Percentiles rank a stretch among this genome's conserved stretches.
Conservation (phyloP, 2,113 vertebrate genomes). For the Romanogobio albipinnatus region DNA sequence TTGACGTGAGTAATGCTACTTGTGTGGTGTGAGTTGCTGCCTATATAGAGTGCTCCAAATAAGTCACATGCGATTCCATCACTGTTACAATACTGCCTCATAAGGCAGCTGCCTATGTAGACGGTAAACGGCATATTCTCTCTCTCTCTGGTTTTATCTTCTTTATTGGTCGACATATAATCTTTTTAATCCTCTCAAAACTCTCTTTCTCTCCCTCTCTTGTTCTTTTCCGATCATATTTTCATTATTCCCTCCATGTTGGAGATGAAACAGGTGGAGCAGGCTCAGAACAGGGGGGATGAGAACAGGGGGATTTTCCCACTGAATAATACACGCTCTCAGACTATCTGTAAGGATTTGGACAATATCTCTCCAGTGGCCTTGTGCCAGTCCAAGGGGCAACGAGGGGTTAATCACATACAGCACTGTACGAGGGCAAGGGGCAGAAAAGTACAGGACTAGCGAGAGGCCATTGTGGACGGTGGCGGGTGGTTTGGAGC, state of each 20-base stretch:
- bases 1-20: background rate
- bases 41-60: constrained; percentile 2
- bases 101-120: constrained; percentile 15
- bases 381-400: constrained; percentile 16
- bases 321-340: constrained; percentile 16
- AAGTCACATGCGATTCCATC: constrained; percentile 15
- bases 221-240: constrained; percentile 40
- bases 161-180: constrained; percentile 37
- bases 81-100: background rate
- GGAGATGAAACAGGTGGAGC: constrained; percentile 22
- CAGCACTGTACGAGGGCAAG: constrained; percentile 39
- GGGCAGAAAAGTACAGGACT: constrained; percentile 41
- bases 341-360: constrained; percentile 24
- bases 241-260: constrained; percentile 26
- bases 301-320: constrained; percentile 37
- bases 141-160: constrained; percentile 4
- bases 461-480: constrained; percentile 45
- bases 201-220: constrained; percentile 32
- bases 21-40: background rate
- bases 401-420: constrained; percentile 41
- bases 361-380: constrained; percentile 21
- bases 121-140: constrained; percentile 13
- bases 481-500: background rate
- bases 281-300: background rate
- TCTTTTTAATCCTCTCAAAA: constrained; percentile 48